phyloP scores from a whole-genome alignment of 2,113 vertebrate species.

The Myxocyprinus asiaticus region DNA sequence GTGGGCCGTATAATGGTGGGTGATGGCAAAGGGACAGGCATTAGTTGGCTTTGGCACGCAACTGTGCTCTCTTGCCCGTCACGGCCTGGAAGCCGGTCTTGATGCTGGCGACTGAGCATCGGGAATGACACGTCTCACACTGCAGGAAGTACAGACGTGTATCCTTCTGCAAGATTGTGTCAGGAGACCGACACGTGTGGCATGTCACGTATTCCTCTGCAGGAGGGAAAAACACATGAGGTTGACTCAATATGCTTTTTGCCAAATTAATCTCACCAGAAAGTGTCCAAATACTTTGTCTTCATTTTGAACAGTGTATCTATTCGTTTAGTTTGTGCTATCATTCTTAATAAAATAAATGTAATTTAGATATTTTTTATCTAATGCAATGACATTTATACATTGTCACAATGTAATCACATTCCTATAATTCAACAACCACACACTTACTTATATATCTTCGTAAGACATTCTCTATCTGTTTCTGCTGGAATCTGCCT shows the following conservation, averaged over 20 bases:
- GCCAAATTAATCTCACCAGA: no score
- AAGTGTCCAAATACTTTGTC: no score
- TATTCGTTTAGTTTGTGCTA: no score
- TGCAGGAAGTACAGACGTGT: slow-evolving; percentile 97
- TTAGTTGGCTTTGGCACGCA: slow-evolving; percentile 99
- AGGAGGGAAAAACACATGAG: background rate
- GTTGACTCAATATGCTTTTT: no score
- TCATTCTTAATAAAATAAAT: no score
- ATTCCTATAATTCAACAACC: background rate
- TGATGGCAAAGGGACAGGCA: slow-evolving; percentile 9
- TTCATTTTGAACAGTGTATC: no score
- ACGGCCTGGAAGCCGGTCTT: slow-evolving; percentile 99
- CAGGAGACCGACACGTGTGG: slow-evolving; percentile 98
- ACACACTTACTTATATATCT: slow-evolving; percentile 96
- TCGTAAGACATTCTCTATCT: slow-evolving; percentile 99
- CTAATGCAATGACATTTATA: background rate
- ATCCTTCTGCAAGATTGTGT: slow-evolving; percentile 99
- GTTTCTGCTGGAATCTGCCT: slow-evolving; percentile 99
- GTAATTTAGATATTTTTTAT: background rate
- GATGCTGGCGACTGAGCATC: slow-evolving; percentile 99
- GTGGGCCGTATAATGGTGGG: background rate
- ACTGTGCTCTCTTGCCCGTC: slow-evolving; percentile 98
- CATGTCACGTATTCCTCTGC: slow-evolving; percentile 99
- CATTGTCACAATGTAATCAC: no score
- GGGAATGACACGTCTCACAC: slow-evolving; percentile 99